These are phyloP conservation scores for Heliconius erato DNA, from an alignment of 2,888 invertebrate species.

Conservation along the genomic window DNA sequence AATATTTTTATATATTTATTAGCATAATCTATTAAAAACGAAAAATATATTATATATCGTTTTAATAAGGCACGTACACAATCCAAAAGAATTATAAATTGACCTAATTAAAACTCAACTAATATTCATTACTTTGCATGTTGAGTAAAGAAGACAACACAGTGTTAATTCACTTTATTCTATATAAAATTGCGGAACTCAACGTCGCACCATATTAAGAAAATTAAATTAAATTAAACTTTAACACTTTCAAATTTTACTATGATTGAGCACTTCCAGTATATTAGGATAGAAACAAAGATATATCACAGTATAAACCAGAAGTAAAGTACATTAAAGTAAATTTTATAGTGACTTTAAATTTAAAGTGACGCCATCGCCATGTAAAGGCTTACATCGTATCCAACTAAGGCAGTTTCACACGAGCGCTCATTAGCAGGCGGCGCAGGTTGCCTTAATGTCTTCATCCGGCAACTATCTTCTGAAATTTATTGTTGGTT, in stretches of 20 bases:
- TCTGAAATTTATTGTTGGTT: slow-evolving; percentile 52
- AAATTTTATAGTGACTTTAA: slow-evolving; percentile 31
- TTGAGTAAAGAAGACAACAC: neutral
- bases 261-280: neutral
- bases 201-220: neutral
- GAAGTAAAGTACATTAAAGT: neutral
- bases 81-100: too few species aligned
- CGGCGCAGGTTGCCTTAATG: slow-evolving; percentile 56
- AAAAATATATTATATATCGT: too few species aligned
- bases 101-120: neutral
- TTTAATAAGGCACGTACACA: too few species aligned
- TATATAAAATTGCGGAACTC: neutral
- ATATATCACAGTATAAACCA: neutral
- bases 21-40: too few species aligned
- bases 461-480: slow-evolving; percentile 55
- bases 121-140: neutral
- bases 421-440: slow-evolving; percentile 52
- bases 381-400: slow-evolving; percentile 33
- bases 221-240: neutral
- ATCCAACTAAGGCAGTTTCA: slow-evolving; percentile 43
- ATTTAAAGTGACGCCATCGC: slow-evolving; percentile 34
- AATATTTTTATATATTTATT: too few species aligned
- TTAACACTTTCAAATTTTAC: neutral
- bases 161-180: neutral
- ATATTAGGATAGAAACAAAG: neutral